Base-by-base conservation (phyloP, 1,140 invertebrate species). In the Caenorhabditis inopinata region DNA sequence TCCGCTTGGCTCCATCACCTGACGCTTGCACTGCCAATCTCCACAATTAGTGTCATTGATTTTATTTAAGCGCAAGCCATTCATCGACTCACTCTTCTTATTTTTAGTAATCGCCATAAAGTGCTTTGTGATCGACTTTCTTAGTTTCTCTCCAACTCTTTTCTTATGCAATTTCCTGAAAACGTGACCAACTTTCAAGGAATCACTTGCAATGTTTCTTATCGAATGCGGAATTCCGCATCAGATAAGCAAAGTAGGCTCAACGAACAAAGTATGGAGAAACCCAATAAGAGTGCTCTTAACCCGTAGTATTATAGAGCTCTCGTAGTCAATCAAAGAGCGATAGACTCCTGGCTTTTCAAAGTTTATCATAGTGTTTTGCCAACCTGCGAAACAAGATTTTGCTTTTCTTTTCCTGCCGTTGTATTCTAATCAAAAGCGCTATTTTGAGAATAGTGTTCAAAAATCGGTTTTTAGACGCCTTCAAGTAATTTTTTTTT, bases 141-240 rank as follows among this genome's bases (percentile, higher is more conserved):
- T 23, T 58, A 3, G 29, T 58, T 23, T 58, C 21, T 32, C n/a
- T 11, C n/a, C 21, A 14, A 14, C 11, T 53, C 3, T 48, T 16
- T 48, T 1, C 12, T n/a, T 18, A 16, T 25, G 12, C 27, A 25
- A 32, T 58, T 58, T 58, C 27, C 51, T 32, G 7, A 16, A 58
- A 58, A 29, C 51, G 27, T 58, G 51, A 25, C 29, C 14, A 32
- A 32, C n/a, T 4, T 3, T 32, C 58, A 68, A 32, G 58, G 38
- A 68, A 68, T 68, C 27, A 53, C 49, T n/a, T n/a, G n/a, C n/a
- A n/a, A 53, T 23, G 5, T 25, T 53, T 53, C 27, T 68, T 68
- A 68, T 68, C 58, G n/a, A 38, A 68, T 42, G 32, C 29, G 58
- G 58, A 68, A 68, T 68, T 68, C 58, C 58, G 58, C 32, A 21